Base-by-base conservation (phyloP, 2,888 invertebrate genomes). In the Caenorhabditis wallacei region DNA sequence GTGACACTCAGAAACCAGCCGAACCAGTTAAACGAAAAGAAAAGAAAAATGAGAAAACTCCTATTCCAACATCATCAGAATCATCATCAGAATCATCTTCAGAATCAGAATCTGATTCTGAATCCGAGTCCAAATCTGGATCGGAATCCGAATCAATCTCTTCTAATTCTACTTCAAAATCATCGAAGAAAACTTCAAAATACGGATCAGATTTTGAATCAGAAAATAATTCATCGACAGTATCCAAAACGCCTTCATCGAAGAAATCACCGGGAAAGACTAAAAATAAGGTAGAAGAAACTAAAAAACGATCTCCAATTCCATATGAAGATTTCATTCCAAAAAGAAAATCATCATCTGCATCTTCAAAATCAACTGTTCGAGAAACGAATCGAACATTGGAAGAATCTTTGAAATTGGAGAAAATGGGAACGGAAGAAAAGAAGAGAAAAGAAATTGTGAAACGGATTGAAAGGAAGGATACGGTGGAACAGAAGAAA, bases 361-460 rank as follows among this genome's bases (percentile, higher is more conserved):
- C 61, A 40, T 78, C 78, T 20, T 13, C 37, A 24, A 78, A 69
- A 22, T 78, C 78, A 13, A 78, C 78, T 2, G 76, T 78, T 2
- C 13, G 66, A n/a, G 66, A 48, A 30, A 75, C 57, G 0, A 18
- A 64, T 35, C 18, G 56, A 54, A 64, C 43, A 7, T 22, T 54
- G 1, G 68, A 68, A 40, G 68, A 56, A 11, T 40, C 54, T 8
- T n/a, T 46, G 24, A 51, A 71, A 26, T n/a, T 57, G 2, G 37
- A 71, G 4, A 35, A 18, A 35, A 37, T 37, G 20, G 46, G 40
- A 51, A 20, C 11, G 24, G 37, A 48, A 26, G 22, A 59, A 1
- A 35, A 63, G 13, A 61, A 63, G 20, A 16, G 24, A 54, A 22
- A 20, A n/a, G 37, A 37, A 59, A 22, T 4, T 48, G 18, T 18